These are phyloP conservation scores for Ancistrus triradiatus DNA, from an alignment of 2,113 vertebrate genomes.

Conservation along the genomic window DNA sequence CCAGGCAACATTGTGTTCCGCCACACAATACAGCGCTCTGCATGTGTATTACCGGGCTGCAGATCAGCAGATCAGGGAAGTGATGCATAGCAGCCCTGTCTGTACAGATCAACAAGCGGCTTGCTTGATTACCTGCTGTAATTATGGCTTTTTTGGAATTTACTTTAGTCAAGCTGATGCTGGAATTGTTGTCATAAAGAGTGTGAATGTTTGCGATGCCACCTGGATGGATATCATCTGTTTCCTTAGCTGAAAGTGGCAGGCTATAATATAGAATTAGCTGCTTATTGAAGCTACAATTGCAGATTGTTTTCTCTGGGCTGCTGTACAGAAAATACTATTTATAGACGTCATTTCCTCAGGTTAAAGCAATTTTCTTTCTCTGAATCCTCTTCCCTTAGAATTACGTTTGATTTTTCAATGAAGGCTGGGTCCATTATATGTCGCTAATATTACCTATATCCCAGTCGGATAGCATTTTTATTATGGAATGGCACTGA, in stretches of 20 bases:
- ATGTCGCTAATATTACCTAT: neutral
- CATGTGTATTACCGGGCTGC: slow-evolving; percentile 68
- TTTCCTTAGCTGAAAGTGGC: neutral
- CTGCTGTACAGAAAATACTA: neutral
- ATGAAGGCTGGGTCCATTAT: neutral
- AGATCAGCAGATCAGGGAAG: slow-evolving; percentile 53
- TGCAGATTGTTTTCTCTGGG: neutral
- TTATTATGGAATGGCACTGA: neutral
- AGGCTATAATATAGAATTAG: neutral
- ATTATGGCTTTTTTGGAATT: neutral
- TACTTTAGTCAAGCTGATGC: no score
- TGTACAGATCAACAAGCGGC: neutral
- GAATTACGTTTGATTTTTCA: slow-evolving; percentile 3
- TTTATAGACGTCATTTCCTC: neutral
- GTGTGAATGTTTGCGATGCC: neutral
- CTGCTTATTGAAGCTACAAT: neutral
- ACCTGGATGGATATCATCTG: neutral
- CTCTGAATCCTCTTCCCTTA: neutral
- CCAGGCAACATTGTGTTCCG: slow-evolving; percentile 68
- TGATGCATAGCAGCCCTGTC: neutral
- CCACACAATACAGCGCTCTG: slow-evolving; percentile 63
- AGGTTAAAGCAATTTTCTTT: neutral
- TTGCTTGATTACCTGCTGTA: neutral
- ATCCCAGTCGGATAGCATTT: neutral
- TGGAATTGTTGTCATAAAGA: no score